Base-by-base conservation (phyloP, 53 echinoderm and acorn worm genomes). In the Crossaster papposus region DNA sequence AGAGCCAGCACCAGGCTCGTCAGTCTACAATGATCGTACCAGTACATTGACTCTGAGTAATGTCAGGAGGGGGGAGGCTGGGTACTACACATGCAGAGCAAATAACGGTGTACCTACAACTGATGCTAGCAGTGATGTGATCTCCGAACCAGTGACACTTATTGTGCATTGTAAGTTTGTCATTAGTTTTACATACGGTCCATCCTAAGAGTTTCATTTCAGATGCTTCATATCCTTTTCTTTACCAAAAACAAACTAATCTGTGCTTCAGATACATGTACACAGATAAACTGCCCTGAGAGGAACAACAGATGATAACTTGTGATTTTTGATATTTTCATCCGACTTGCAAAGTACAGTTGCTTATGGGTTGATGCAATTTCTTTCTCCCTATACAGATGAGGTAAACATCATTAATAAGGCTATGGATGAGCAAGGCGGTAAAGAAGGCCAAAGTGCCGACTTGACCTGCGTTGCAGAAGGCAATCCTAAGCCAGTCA, bases 381-480 rank as follows among this genome's bases (percentile, higher is more conserved):
- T 65, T 13, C 37, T 36, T 68, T 4, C 23, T 44, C 37, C 0
- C 24, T 32, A 0, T 28, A 24, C 58, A 91, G 91, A 91, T 80
- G 86, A 54, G 15, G 79, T 83, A 11, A 86, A 86, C 50, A 54
- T 86, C 37, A 91, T 87, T 18, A 91, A 91, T 44, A 70, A 91
- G 23, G 70, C 33, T 8, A 80, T 29, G 15, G 51, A 71, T 29
- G 77, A 72, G 5, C 70, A 80, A 54, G 80, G 80, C 34, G 81
- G 54, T 74, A 70, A 86, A 20, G 80, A 91, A 30, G 87, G 91
- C 0, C 81, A 54, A 2, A 62, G 80, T 5, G 74, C 81, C 32
- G 54, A 20, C 23, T 79, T 91, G 23, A 71, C 71, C 15, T 91
- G 91, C 87, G 53, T 37, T 30, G 91, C 80, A 0, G 55, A 36